Evolutionary conservation across 2,113 vertebrate species (phyloP).

Genomic region (Triplophysa rosa): DNA sequence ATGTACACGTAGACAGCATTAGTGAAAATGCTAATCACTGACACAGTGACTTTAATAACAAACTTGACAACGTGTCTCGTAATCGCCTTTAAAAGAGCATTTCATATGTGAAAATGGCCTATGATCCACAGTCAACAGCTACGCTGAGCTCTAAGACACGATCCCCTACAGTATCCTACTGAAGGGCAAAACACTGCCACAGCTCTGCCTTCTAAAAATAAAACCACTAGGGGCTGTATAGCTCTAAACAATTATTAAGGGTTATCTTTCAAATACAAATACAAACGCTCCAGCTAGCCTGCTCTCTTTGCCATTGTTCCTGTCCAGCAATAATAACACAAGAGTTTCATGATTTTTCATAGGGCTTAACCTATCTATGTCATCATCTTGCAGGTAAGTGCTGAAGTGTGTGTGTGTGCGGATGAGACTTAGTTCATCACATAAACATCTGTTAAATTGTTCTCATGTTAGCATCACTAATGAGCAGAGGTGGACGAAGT

Average conservation of each 20-base stretch:
- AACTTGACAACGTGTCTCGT: not conserved
- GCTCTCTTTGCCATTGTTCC: not conserved
- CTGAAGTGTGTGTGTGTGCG: not conserved
- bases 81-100: not conserved
- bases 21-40: too few relatives aligned
- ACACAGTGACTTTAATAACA: not conserved
- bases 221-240: slow-evolving; percentile 25
- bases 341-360: not conserved
- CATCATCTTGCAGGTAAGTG: slow-evolving; percentile 46
- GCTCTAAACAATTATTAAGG: slow-evolving; percentile 31
- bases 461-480: slow-evolving; percentile 39
- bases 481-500: too few relatives aligned
- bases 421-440: slow-evolving; percentile 38
- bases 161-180: slow-evolving; percentile 13
- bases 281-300: not conserved
- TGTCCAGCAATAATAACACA: not conserved
- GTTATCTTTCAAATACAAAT: slow-evolving; percentile 25
- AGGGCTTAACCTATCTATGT: slow-evolving; percentile 3
- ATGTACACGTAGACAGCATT: too few relatives aligned
- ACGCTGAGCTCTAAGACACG: not conserved
- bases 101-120: not conserved
- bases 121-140: slow-evolving; percentile 18
- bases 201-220: slow-evolving; percentile 49
- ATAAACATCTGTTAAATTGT: slow-evolving; percentile 53
- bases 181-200: not conserved